Percentiles rank a stretch among this genome's conserved stretches.
These are phyloP conservation scores for Microplitis manilae DNA, from an alignment of 2,888 invertebrate species.

Conservation along the genomic window DNA sequence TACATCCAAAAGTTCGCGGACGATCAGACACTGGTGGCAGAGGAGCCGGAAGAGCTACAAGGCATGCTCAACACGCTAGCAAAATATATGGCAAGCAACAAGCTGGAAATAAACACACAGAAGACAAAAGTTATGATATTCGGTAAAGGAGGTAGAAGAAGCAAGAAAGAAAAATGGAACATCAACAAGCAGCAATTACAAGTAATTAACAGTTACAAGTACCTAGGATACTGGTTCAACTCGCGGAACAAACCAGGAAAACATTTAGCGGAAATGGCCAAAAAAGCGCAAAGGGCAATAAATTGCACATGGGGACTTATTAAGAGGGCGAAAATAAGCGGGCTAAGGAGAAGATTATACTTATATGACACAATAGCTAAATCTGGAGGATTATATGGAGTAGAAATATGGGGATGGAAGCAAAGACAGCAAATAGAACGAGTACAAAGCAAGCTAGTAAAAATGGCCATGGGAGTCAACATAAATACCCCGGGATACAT, in stretches of 20 bases:
- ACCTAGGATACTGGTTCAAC: conserved; percentile 40
- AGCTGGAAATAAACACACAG: conserved; percentile 32
- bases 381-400: conserved; percentile 34
- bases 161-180: conserved; percentile 31
- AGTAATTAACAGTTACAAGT: conserved; percentile 37
- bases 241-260: conserved; percentile 18
- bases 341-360: conserved; percentile 32
- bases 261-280: conserved; percentile 19
- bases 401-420: conserved; percentile 41
- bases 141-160: conserved; percentile 38
- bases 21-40: conserved; percentile 30
- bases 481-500: conserved; percentile 34
- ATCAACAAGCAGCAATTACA: conserved; percentile 29
- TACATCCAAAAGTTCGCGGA: conserved; percentile 30
- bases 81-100: conserved; percentile 19
- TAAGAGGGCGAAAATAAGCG: conserved; percentile 39
- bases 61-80: conserved; percentile 32
- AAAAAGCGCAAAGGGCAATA: conserved; percentile 37
- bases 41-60: conserved; percentile 23
- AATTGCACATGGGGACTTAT: conserved; percentile 41
- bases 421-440: conserved; percentile 37
- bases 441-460: conserved; percentile 32
- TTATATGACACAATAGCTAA: conserved; percentile 38
- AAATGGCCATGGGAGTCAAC: conserved; percentile 41
- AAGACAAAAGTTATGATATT: conserved; percentile 42